phyloP scores from a whole-genome alignment of 2,888 invertebrate species.

The Agrochola litura region DNA sequence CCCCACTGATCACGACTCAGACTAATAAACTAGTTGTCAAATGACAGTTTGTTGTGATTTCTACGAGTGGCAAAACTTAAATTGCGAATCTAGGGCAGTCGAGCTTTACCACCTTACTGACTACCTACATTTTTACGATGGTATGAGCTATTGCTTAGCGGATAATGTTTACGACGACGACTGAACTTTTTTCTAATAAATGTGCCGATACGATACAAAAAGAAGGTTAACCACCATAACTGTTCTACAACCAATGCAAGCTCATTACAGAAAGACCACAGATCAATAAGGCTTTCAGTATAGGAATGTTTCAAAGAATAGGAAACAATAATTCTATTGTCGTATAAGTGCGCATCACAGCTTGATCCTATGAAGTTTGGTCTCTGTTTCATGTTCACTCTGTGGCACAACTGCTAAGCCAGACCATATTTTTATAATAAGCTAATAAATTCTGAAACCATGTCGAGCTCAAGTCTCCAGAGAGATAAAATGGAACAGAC shows the following conservation, averaged over 20 bases:
- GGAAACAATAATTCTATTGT: too few species aligned
- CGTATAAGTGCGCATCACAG: too few species aligned
- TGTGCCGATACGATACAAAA: not conserved
- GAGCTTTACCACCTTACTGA: not conserved
- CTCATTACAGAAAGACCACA: not conserved
- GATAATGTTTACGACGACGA: not conserved
- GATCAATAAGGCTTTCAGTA: not conserved
- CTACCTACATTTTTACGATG: not conserved
- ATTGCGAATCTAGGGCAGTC: not conserved
- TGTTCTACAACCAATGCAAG: not conserved
- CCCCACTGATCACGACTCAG: not conserved
- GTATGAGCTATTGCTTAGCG: not conserved
- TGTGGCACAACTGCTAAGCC: not conserved
- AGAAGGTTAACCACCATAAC: not conserved
- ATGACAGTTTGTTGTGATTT: too few species aligned
- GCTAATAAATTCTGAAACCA: constrained; percentile 37
- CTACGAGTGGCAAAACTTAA: not conserved
- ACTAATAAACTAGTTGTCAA: not conserved
- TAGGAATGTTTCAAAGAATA: not conserved
- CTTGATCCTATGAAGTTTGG: not conserved
- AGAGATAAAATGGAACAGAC: constrained; percentile 19
- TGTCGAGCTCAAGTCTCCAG: constrained; percentile 9
- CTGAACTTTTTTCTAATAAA: not conserved
- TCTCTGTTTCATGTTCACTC: constrained; percentile 1
- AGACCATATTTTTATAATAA: constrained; percentile 31